Evolutionary conservation across 2,888 invertebrate genomes (phyloP).

Genomic region (Hirtodrosophila cameraria): DNA sequence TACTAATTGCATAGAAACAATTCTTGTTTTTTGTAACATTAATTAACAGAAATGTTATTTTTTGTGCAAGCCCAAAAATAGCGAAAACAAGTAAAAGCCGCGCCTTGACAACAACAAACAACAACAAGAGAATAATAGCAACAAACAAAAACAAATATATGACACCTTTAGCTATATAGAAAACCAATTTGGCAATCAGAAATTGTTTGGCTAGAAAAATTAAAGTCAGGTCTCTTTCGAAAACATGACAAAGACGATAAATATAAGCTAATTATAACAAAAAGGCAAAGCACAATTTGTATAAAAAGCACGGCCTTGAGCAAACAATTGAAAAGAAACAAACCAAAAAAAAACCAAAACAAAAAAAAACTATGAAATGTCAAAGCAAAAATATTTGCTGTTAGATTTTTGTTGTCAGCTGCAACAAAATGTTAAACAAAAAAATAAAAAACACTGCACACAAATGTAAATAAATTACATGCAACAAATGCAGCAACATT

Average conservation of each 20-base stretch:
- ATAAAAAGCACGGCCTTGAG: constrained; percentile 45
- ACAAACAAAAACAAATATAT: constrained; percentile 14
- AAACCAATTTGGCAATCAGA: constrained; percentile 17
- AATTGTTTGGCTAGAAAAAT: constrained; percentile 10
- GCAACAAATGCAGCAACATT: constrained; percentile 65
- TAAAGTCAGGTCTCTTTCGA: constrained; percentile 18
- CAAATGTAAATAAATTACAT: constrained; percentile 74
- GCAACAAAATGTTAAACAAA: constrained; percentile 59
- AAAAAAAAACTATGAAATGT: constrained; percentile 55
- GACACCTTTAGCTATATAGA: constrained; percentile 23
- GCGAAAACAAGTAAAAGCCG: constrained; percentile 25
- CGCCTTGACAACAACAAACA: constrained; percentile 32
- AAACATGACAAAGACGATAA: constrained; percentile 38
- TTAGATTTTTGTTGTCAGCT: constrained; percentile 59
- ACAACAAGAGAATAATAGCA: constrained; percentile 4
- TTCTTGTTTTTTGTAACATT: constrained; percentile 38
- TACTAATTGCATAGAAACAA: constrained; percentile 62
- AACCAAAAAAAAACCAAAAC: constrained; percentile 17
- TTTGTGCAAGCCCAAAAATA: constrained; percentile 6
- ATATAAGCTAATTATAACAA: constrained; percentile 69
- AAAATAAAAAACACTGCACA: constrained; percentile 43
- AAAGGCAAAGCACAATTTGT: constrained; percentile 1
- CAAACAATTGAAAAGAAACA: constrained; percentile 44
- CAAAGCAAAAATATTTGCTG: constrained; percentile 61
- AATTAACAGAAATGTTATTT: constrained; percentile 55